Conservation (phyloP, 2,888 invertebrate genomes). For the Torymus tubicola region DNA sequence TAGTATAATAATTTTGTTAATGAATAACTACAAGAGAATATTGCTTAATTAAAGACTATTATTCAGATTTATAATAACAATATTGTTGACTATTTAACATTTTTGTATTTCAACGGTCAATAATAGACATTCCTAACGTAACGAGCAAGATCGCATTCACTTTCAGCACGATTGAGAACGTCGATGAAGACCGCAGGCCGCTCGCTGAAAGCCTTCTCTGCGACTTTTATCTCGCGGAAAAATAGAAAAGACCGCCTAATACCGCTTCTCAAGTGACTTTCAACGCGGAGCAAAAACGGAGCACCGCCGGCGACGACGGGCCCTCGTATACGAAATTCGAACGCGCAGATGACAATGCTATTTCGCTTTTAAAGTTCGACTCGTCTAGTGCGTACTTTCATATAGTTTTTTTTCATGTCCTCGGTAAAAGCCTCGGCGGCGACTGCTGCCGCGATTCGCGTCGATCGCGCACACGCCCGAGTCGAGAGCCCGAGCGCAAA, state of each 20-base stretch:
- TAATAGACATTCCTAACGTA: no score
- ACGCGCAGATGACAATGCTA: constrained; percentile 55
- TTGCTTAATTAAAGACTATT: no score
- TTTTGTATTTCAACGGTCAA: no score
- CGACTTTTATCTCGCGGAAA: constrained; percentile 27
- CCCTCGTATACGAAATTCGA: constrained; percentile 46
- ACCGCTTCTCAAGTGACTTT: constrained; percentile 55
- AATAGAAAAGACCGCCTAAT: constrained; percentile 45
- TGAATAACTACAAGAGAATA: no score
- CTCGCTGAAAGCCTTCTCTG: constrained; percentile 8
- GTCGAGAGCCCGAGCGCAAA: constrained; percentile 57
- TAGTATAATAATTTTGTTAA: no score
- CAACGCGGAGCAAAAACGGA: constrained; percentile 46
- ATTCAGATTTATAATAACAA: constrained; percentile 24
- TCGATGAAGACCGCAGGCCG: no score
- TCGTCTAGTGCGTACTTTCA: constrained; percentile 47
- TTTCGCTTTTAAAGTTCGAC: constrained; percentile 58
- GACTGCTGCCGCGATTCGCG: constrained; percentile 49
- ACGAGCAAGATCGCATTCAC: no score
- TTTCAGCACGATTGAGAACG: no score
- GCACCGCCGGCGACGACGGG: constrained; percentile 1
- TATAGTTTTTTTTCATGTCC: constrained; percentile 48
- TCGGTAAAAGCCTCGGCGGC: constrained; percentile 47
- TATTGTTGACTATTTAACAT: not conserved
- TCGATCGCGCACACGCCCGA: constrained; percentile 61